Conservation (phyloP, 1,140 invertebrate genomes). For the Caenorhabditis latens region DNA sequence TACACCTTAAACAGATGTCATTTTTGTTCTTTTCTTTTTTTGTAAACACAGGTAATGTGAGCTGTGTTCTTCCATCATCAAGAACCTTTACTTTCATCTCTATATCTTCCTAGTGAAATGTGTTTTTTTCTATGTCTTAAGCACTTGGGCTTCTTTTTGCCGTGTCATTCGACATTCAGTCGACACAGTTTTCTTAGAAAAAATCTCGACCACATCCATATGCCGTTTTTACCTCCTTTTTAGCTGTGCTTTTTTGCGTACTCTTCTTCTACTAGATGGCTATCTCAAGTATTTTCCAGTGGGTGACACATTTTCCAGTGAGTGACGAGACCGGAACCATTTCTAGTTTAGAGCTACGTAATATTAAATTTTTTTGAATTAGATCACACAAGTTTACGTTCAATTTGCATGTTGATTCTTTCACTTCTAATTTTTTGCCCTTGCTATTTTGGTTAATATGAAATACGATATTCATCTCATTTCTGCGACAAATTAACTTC, state of each 20-base stretch:
- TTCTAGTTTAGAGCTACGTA: neutral
- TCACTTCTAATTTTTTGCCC: neutral
- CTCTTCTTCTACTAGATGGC: neutral
- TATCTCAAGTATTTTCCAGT: conserved; percentile 28
- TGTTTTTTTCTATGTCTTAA: neutral
- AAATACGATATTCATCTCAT: neutral
- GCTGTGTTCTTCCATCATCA: neutral
- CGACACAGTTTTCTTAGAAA: conserved; percentile 35
- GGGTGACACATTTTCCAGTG: too few species aligned
- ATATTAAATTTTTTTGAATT: neutral
- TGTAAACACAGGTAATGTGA: neutral
- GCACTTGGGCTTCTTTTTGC: neutral
- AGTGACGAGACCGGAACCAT: neutral
- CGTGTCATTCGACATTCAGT: conserved; percentile 15
- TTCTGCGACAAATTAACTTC: neutral
- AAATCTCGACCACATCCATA: neutral
- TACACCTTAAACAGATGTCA: conserved; percentile 30
- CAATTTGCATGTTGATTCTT: neutral
- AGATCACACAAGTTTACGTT: neutral
- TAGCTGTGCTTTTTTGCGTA: neutral
- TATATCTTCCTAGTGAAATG: neutral
- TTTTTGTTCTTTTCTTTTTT: neutral
- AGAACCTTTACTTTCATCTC: neutral
- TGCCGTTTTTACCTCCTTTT: neutral
- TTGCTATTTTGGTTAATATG: neutral